These are phyloP conservation scores for Philopedon plagiatum DNA, from an alignment of 2,888 invertebrate genomes.

Conservation along the genomic window DNA sequence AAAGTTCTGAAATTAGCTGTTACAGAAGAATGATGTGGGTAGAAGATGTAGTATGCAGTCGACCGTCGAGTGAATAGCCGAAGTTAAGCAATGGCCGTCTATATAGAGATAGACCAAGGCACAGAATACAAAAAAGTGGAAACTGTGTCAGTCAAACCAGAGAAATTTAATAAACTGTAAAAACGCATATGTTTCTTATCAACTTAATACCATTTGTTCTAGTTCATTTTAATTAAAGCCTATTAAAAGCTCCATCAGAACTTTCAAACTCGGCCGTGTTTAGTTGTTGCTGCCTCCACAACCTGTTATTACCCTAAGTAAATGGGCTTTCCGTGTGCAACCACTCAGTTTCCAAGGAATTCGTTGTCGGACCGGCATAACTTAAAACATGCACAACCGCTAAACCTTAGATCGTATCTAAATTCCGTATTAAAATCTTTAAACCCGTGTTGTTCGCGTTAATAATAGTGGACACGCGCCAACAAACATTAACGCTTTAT, in stretches of 20 bases:
- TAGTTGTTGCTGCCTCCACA: slow-evolving; percentile 21
- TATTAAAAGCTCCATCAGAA: neutral
- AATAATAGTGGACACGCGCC: slow-evolving; percentile 26
- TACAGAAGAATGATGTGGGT: no score
- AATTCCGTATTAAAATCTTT: slow-evolving; percentile 24
- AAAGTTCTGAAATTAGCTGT: no score
- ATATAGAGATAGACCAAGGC: no score
- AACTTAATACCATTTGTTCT: neutral
- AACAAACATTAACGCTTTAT: slow-evolving; percentile 17
- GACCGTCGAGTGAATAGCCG: no score
- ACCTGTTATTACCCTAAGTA: slow-evolving; percentile 23
- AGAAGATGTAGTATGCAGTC: no score
- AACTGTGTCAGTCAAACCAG: no score
- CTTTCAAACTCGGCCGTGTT: slow-evolving; percentile 1
- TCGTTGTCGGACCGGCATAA: slow-evolving; percentile 4
- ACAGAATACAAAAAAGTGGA: no score
- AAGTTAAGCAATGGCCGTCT: no score
- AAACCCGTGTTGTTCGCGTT: slow-evolving; percentile 8
- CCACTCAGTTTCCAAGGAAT: slow-evolving; percentile 23
- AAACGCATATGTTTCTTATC: no score
- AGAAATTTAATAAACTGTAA: no score
- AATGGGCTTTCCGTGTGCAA: slow-evolving; percentile 26
- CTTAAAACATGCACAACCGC: slow-evolving; percentile 23
- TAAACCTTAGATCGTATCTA: slow-evolving; percentile 20
- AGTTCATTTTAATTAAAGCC: slow-evolving; percentile 1